Evolutionary conservation across 1,140 invertebrate genomes (phyloP), one percentile per base, ranked within the genome.

Genomic region (Dufourea novaeangliae): DNA sequence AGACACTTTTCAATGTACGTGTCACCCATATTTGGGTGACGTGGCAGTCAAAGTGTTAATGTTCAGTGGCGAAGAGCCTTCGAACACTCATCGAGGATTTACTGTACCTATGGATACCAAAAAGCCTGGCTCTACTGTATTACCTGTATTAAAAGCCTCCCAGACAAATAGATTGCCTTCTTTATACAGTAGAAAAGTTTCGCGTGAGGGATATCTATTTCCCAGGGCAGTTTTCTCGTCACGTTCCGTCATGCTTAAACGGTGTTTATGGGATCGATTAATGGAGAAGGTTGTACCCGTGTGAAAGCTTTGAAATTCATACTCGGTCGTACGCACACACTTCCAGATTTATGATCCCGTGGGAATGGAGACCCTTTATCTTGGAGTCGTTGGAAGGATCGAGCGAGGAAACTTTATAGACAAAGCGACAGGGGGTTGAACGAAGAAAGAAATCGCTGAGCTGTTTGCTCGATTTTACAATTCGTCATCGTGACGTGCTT

Each of bases 391-490:
- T 37, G 20, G 17, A 59, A 72, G 41, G 50, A 82, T 82, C 52
- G 12, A 34, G 17, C 39, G 27, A 11, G 27, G 34, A 12, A 75
- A 75, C 59, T 72, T 78, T 78, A 82, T 52, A 61, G 72, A 25
- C 12, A 17, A 17, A 61, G 22, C n/a, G 57, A 32, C 29, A 12
- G 39, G 0, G 2, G 50, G 17, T 8, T 4, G 25, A 70, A 34
- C 14, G 66, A 63, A 63, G 79, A 82, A 83, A 68, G 46, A 62
- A 83, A 78, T 69, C 68, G 80, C 79, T 82, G 74, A 83, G 54
- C 39, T 32, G 68, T 22, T 39, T 14, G 39, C 8, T 63, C 62
- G 39, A 78, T 62, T 73, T 79, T 63, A 67, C n/a, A 50, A 25
- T 66, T 66, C 25, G 27, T 61, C 50, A 6, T 3, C 32, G 27